Conservation (phyloP, 2,113 vertebrate species). For the Bubo scandiacus region DNA sequence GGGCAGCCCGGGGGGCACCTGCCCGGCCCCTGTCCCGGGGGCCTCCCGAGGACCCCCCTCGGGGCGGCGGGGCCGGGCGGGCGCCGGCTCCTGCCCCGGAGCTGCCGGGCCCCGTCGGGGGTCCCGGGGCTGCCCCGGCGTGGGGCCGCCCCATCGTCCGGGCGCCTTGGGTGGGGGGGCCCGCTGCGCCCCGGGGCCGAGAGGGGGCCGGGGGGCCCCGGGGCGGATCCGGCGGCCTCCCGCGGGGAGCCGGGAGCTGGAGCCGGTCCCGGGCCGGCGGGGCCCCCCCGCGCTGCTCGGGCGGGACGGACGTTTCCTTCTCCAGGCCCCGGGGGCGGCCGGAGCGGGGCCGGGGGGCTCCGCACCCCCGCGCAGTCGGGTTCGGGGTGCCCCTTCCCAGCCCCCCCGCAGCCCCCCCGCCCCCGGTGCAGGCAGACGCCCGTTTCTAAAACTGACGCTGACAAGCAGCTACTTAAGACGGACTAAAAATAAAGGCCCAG, state of each 20-base stretch:
- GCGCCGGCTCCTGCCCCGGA: no score
- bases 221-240: not conserved
- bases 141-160: not conserved
- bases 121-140: not conserved
- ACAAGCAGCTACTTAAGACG: conserved; percentile 19
- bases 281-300: not conserved
- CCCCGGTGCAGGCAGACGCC: not conserved
- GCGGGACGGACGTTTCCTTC: not conserved
- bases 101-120: not conserved
- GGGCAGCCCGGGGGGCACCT: not conserved
- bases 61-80: not conserved
- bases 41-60: no score
- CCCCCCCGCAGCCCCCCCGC: not conserved
- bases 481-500: conserved; percentile 52
- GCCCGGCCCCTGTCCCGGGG: not conserved
- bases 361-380: not conserved
- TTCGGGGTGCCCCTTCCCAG: not conserved
- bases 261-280: not conserved
- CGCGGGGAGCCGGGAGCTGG: no score
- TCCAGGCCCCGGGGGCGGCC: not conserved
- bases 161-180: not conserved
- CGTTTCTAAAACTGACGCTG: not conserved
- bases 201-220: not conserved
- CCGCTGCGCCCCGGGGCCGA: no score
- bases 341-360: not conserved